Evolutionary conservation across 2,888 invertebrate species (phyloP).

Genomic region (Papilio protenor): DNA sequence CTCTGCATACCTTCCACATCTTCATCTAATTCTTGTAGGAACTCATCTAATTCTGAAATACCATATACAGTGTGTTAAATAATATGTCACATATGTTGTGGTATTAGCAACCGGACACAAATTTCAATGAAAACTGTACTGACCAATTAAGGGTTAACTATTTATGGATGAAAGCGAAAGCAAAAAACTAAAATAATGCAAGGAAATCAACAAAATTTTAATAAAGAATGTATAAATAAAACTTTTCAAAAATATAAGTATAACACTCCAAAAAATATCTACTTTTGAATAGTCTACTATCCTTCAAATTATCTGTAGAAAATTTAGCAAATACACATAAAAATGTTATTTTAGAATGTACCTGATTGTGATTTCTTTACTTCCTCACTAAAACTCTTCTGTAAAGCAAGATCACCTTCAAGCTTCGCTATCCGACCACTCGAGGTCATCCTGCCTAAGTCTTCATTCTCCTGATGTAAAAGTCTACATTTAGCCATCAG

Average conservation of each 20-base stretch:
- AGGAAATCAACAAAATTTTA: neutral
- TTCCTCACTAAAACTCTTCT: conserved; percentile 97
- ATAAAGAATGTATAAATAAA: no score
- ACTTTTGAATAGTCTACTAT: neutral
- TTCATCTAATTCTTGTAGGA: conserved; percentile 97
- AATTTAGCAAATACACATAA: neutral
- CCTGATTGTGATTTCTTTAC: conserved; percentile 98
- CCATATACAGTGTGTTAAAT: neutral
- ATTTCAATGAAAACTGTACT: no score
- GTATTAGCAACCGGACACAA: no score
- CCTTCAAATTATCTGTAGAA: neutral
- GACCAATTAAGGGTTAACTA: neutral
- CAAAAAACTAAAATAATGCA: no score
- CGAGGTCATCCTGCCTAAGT: conserved; percentile 97
- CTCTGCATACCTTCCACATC: conserved; percentile 99
- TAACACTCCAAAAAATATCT: neutral
- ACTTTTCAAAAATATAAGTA: neutral
- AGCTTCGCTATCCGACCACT: conserved; percentile 97
- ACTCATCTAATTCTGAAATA: conserved; percentile 94
- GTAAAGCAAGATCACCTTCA: conserved; percentile 97
- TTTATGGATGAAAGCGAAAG: no score
- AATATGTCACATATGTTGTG: no score
- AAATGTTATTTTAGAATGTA: conserved; percentile 62
- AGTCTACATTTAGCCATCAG: conserved; percentile 98
- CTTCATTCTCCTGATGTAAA: conserved; percentile 98